Conservation (phyloP, 1,140 invertebrate species). For the Forficula auricularia region DNA sequence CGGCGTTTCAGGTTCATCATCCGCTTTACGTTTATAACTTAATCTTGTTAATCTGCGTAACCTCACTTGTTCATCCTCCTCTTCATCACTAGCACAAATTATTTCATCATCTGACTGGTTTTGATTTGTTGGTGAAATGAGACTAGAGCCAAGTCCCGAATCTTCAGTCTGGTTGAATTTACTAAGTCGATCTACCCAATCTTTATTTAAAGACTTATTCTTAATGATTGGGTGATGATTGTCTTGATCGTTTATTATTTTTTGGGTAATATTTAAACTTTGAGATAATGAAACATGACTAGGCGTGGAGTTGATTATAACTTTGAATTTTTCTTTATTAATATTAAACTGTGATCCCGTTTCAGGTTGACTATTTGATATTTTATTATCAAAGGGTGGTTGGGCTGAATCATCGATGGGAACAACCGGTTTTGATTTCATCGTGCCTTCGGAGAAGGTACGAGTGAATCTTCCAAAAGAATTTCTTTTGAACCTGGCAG, state of each 20-base stretch:
- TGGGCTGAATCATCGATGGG: conserved; percentile 10
- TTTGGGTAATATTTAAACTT: conserved; percentile 26
- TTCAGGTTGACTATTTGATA: conserved; percentile 3
- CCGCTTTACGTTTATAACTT: too few species aligned
- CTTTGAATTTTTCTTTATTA: conserved; percentile 17
- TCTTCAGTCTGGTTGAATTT: conserved; percentile 10
- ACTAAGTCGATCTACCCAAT: conserved; percentile 34
- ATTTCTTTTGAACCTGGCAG: conserved; percentile 7
- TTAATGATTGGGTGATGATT: conserved; percentile 10
- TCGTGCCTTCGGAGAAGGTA: not conserved
- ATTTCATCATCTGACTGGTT: too few species aligned
- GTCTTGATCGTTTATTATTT: conserved; percentile 14
- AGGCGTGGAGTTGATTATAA: conserved; percentile 16
- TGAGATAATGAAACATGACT: conserved; percentile 13
- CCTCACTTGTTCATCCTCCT: conserved; percentile 21
- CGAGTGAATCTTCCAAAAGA: not conserved
- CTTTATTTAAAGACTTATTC: conserved; percentile 29
- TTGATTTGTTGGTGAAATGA: too few species aligned
- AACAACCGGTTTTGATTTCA: conserved; percentile 5
- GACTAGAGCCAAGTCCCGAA: conserved; percentile 5
- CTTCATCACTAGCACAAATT: conserved; percentile 44
- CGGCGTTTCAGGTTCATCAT: too few species aligned
- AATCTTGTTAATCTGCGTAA: too few species aligned
- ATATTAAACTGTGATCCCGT: conserved; percentile 7
- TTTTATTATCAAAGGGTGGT: conserved; percentile 11